phyloP scores from a whole-genome alignment of 2,888 invertebrate genomes.

The Tenthredo amoena region DNA sequence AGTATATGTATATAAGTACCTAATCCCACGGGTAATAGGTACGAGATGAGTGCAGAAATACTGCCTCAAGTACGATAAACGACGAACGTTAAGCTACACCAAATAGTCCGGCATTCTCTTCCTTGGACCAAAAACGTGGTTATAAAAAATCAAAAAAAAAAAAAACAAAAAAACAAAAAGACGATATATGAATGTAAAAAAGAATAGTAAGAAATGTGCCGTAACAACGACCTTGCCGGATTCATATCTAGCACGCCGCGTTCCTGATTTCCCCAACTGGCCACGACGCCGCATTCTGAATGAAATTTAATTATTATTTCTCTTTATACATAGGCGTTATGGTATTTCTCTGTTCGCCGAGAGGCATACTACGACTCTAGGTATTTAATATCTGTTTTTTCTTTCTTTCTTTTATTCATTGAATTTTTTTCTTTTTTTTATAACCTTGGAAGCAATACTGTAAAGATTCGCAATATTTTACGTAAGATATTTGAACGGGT shows the following conservation, averaged over 20 bases:
- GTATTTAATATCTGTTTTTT: neutral
- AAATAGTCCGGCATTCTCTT: neutral
- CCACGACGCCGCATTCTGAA: conserved; percentile 34
- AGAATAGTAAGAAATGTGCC: conserved; percentile 4
- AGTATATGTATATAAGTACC: too few relatives aligned
- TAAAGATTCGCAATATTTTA: neutral
- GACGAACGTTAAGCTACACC: neutral
- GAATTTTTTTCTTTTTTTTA: neutral
- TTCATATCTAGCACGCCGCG: conserved; percentile 32
- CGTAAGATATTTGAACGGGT: neutral
- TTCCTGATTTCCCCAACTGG: conserved; percentile 1
- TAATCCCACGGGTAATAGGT: too few relatives aligned
- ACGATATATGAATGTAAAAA: neutral
- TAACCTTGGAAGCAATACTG: neutral
- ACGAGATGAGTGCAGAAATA: neutral
- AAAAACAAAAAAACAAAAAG: neutral
- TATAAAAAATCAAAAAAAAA: neutral
- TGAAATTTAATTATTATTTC: conserved; percentile 40
- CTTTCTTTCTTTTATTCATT: neutral
- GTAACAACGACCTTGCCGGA: conserved; percentile 34
- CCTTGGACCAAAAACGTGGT: neutral
- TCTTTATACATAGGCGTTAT: neutral
- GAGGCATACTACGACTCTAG: neutral
- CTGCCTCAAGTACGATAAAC: neutral
- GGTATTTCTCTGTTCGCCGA: neutral